phyloP scores from a whole-genome alignment of 2,888 invertebrate species.

The Pocota personata region DNA sequence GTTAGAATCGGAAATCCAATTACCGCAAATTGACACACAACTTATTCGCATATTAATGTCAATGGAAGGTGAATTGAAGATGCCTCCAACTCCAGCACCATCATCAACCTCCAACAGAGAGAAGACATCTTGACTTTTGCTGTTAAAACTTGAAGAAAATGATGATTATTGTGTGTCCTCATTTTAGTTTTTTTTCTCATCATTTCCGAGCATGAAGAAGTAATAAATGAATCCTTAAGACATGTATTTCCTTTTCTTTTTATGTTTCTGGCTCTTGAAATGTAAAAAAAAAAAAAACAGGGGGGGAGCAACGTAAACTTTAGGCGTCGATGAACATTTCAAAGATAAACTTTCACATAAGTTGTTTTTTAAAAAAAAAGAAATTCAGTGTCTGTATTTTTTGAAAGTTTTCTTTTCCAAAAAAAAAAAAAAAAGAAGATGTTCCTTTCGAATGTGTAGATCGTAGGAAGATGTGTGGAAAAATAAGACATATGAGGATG shows the following conservation, averaged over 20 bases:
- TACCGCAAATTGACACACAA: constrained; percentile 70
- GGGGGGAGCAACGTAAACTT: constrained; percentile 30
- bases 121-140: constrained; percentile 47
- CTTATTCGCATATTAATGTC: constrained; percentile 60
- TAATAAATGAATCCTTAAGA: constrained; percentile 60
- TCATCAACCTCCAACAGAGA: not conserved
- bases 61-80: constrained; percentile 48
- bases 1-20: constrained; percentile 62
- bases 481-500: not conserved
- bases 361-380: constrained; percentile 25
- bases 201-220: constrained; percentile 41
- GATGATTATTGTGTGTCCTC: constrained; percentile 53
- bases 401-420: not conserved
- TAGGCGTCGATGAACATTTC: constrained; percentile 62
- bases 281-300: too few species aligned
- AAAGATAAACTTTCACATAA: constrained; percentile 62
- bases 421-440: not conserved
- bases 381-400: not conserved
- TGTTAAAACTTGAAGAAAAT: constrained; percentile 57
- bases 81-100: not conserved
- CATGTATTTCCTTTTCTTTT: constrained; percentile 44
- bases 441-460: not conserved
- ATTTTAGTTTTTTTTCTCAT: not conserved
- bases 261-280: constrained; percentile 17
- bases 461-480: not conserved